These are phyloP conservation scores for Agelastica alni DNA, from an alignment of 2,888 invertebrate species.

Conservation along the genomic window DNA sequence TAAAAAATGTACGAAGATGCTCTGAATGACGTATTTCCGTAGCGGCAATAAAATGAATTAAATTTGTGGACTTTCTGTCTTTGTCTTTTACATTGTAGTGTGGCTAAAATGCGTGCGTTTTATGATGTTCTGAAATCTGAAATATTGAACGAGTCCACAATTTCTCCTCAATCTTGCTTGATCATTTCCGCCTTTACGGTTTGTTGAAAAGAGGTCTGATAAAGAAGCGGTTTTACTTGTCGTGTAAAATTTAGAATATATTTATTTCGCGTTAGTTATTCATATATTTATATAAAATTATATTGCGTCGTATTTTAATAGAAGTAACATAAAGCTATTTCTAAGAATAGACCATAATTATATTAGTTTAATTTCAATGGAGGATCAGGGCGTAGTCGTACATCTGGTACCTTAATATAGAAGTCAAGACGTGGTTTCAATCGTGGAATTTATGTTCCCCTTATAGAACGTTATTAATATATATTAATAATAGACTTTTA, in stretches of 20 bases:
- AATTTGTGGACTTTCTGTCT: no score
- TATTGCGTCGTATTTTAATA: slow-evolving; percentile 7
- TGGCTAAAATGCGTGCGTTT: no score
- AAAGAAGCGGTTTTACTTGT: slow-evolving; percentile 13
- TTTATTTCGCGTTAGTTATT: slow-evolving; percentile 15
- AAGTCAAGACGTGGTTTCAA: slow-evolving; percentile 15
- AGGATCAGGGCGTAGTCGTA: slow-evolving; percentile 18
- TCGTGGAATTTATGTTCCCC: slow-evolving; percentile 14
- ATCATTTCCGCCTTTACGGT: slow-evolving; percentile 10
- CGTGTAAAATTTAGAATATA: slow-evolving; percentile 8
- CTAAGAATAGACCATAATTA: slow-evolving; percentile 1
- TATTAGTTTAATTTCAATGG: slow-evolving; percentile 6
- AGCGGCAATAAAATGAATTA: no score
- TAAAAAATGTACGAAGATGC: no score
- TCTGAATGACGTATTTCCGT: no score
- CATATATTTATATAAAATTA: slow-evolving; percentile 4
- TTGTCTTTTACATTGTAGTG: no score
- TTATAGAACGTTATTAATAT: slow-evolving; percentile 12
- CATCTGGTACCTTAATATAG: slow-evolving; percentile 12
- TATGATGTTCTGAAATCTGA: no score
- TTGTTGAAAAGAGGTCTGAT: slow-evolving; percentile 5
- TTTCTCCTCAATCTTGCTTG: no score
- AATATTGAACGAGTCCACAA: no score
- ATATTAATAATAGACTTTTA: slow-evolving; percentile 11
- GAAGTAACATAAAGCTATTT: not conserved